Percentiles rank a stretch among this genome's conserved stretches.
These are phyloP conservation scores for Eriosoma lanigerum DNA, from an alignment of 1,140 invertebrate species.

Conservation along the genomic window DNA sequence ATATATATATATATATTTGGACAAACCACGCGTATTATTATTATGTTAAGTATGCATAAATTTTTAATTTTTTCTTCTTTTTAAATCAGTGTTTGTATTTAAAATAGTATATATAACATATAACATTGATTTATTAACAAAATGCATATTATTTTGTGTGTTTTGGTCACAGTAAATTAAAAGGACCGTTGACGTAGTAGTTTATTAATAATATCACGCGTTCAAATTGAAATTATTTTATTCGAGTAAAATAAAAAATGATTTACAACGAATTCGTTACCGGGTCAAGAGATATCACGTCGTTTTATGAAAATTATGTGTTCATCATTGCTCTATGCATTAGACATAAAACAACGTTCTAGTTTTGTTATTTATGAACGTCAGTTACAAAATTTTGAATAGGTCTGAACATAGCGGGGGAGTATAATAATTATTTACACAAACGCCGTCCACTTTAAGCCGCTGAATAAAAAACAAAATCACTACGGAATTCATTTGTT, in stretches of 20 bases:
- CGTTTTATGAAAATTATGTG: constrained; percentile 11
- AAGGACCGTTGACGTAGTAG: too few relatives aligned
- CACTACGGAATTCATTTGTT: neutral
- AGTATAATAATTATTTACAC: neutral
- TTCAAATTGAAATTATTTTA: neutral
- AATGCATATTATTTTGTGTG: too few relatives aligned
- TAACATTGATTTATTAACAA: too few relatives aligned
- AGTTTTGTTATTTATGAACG: neutral
- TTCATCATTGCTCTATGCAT: neutral
- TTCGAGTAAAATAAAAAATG: neutral
- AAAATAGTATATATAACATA: too few relatives aligned
- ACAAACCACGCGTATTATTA: too few relatives aligned
- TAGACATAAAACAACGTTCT: constrained; percentile 1
- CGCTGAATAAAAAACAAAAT: neutral
- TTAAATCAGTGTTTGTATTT: too few relatives aligned
- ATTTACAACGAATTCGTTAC: constrained; percentile 16
- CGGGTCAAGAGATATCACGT: neutral
- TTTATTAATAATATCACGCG: neutral
- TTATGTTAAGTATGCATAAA: too few relatives aligned
- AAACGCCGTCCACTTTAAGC: neutral
- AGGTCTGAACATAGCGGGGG: neutral
- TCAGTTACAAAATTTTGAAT: neutral
- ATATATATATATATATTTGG: too few relatives aligned
- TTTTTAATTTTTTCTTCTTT: too few relatives aligned
- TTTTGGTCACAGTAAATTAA: too few relatives aligned